These are phyloP conservation scores for Ctenosaura bakeri DNA, from an alignment of 2,797 vertebrate species.

Conservation along the genomic window DNA sequence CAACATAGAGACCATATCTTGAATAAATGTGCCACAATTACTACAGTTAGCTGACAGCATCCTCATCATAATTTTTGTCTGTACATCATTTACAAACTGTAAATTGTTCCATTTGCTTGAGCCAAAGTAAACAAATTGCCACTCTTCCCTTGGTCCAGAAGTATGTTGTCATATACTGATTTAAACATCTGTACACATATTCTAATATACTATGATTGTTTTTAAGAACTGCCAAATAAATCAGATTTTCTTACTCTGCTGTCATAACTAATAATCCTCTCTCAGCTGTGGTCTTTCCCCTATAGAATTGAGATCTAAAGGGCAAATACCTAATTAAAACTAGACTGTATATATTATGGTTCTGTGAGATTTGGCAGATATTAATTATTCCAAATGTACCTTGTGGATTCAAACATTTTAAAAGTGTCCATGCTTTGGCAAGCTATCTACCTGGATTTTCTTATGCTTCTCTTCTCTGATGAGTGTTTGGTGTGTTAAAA, in stretches of 20 bases:
- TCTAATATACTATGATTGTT: not conserved
- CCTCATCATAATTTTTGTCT: not conserved
- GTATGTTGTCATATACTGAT: not conserved
- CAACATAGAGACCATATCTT: not conserved
- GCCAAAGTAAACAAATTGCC: not conserved
- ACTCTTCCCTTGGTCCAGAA: not conserved
- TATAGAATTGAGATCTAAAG: slow-evolving; percentile 37
- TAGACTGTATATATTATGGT: not conserved
- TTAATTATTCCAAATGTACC: slow-evolving; percentile 17
- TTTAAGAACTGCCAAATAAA: slow-evolving; percentile 23
- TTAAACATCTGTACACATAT: slow-evolving; percentile 14
- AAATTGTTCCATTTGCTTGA: not conserved
- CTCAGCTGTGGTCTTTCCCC: slow-evolving; percentile 25
- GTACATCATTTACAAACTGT: not conserved
- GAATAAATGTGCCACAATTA: not conserved
- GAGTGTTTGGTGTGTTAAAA: not conserved
- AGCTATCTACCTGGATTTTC: not conserved
- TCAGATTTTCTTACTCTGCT: not conserved
- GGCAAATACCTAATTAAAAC: slow-evolving; percentile 42
- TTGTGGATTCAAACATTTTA: slow-evolving; percentile 17
- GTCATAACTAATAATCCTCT: slow-evolving; percentile 35
- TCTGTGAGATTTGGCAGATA: slow-evolving; percentile 20
- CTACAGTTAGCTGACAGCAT: not conserved
- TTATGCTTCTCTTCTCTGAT: not conserved
- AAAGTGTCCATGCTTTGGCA: not conserved